Base-by-base conservation (phyloP, 2,797 vertebrate species). In the Mus minutoides region DNA sequence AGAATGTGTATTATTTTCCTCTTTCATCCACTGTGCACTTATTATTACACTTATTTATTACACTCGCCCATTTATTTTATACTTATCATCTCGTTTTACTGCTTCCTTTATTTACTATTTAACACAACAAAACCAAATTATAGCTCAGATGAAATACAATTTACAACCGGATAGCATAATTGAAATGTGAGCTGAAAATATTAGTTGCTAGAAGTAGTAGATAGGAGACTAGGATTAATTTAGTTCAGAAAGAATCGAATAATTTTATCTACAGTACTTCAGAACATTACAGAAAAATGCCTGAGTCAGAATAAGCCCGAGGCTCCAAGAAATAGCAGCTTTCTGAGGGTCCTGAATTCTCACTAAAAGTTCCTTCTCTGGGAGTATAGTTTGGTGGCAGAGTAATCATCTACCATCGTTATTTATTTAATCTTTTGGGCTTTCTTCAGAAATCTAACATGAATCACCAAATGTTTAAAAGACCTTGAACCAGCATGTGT, bases 401-500 rank as follows among this genome's bases (percentile, higher is more conserved):
- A 26, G 40, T 82, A 76, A 84, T 14, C 67, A 40, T 93, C 64
- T 93, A 92, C 19, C 2, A 14, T 69, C 3, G 7, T 31, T 83
- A 82, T 52, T 21, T 82, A 37, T 78, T 88, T 90, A 22, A 43
- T 84, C 88, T 62, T 71, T 77, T 26, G 13, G 1, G 0, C n/a
- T 90, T 46, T 26, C 11, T 29, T n/a, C 16, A 1, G 2, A 69
- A 91, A 31, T 14, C 37, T 67, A 84, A 40, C 77, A 67, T 6
- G 21, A 79, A 73, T 26, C 78, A n/a, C 52, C 56, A 86, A 85
- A 96, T 56, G n/a, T 90, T 71, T 37, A 71, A 94, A 94, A 89
- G 82, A 91, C 92, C 88, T 97, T 94, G 83, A 94, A 91, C 43
- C 91, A 52, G 78, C 75, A 91, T 95, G 67, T 73, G 22, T 69